phyloP scores from a whole-genome alignment of 2,888 invertebrate species.

The Sminthurides aquaticus region DNA sequence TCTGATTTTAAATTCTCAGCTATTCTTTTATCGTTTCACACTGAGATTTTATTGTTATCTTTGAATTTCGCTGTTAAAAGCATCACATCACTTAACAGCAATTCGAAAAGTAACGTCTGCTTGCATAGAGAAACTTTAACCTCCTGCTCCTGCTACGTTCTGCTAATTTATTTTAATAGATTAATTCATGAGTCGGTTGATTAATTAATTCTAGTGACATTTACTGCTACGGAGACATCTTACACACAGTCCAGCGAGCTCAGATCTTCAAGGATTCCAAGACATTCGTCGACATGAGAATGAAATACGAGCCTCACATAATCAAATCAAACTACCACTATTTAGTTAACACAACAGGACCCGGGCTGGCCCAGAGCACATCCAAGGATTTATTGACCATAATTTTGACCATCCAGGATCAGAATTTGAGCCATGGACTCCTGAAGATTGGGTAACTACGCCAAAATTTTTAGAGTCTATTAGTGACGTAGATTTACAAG shows the following conservation, averaged over 20 bases:
- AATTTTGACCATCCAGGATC: conserved; percentile 32
- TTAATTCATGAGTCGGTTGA: no score
- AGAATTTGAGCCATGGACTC: conserved; percentile 49
- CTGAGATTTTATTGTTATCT: no score
- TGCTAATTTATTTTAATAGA: no score
- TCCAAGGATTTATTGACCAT: conserved; percentile 29
- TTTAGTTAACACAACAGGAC: conserved; percentile 51
- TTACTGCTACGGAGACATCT: conserved; percentile 72
- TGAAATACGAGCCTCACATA: conserved; percentile 55
- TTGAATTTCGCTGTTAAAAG: no score
- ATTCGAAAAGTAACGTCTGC: no score
- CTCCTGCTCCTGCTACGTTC: no score
- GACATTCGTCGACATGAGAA: conserved; percentile 68
- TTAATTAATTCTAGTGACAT: conserved; percentile 65
- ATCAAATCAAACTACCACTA: conserved; percentile 55
- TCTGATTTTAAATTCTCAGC: no score
- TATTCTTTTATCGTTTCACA: no score
- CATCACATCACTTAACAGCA: no score
- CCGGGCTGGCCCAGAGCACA: conserved; percentile 44
- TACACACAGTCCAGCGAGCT: conserved; percentile 71
- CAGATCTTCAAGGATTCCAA: conserved; percentile 70
- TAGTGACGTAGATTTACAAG: conserved; percentile 59
- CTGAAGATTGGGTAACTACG: conserved; percentile 65
- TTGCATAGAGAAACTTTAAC: no score
- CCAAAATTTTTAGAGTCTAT: conserved; percentile 67